These are phyloP conservation scores for Tetropium fuscum DNA, from an alignment of 2,888 invertebrate species.

Conservation along the genomic window DNA sequence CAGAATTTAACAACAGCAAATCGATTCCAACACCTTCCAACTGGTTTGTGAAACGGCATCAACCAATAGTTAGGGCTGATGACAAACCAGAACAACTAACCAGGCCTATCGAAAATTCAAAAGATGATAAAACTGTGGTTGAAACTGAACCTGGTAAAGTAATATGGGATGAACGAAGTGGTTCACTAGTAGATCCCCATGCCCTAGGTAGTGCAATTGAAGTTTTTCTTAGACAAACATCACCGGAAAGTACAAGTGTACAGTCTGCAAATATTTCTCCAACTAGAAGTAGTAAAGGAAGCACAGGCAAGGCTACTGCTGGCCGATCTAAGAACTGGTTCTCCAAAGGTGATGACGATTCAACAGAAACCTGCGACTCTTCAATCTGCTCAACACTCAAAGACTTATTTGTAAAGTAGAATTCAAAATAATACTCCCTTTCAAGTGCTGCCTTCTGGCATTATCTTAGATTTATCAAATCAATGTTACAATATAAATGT, in stretches of 20 bases:
- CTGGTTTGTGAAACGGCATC: constrained; percentile 84
- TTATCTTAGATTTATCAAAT: constrained; percentile 34
- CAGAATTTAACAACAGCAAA: constrained; percentile 40
- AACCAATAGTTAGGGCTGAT: constrained; percentile 67
- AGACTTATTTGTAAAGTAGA: constrained; percentile 87
- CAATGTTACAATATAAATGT: constrained; percentile 58
- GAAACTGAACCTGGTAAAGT: constrained; percentile 68
- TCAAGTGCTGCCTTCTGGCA: constrained; percentile 37
- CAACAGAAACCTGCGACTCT: constrained; percentile 79
- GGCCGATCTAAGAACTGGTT: constrained; percentile 68
- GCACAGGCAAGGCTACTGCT: constrained; percentile 44
- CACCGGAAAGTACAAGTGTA: constrained; percentile 65
- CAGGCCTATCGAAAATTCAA: constrained; percentile 22
- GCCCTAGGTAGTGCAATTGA: constrained; percentile 87
- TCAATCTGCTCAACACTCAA: constrained; percentile 86
- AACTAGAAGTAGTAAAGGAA: constrained; percentile 51
- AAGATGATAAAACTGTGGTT: constrained; percentile 46
- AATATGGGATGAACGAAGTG: constrained; percentile 81
- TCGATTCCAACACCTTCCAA: constrained; percentile 68
- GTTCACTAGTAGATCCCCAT: constrained; percentile 84
- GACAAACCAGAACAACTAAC: constrained; percentile 22
- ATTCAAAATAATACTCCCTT: constrained; percentile 19
- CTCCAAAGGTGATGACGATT: constrained; percentile 75
- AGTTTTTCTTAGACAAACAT: constrained; percentile 78
- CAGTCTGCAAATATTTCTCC: constrained; percentile 27